Base-by-base conservation (phyloP, 2,113 vertebrate genomes). In the Plecotus auritus region DNA sequence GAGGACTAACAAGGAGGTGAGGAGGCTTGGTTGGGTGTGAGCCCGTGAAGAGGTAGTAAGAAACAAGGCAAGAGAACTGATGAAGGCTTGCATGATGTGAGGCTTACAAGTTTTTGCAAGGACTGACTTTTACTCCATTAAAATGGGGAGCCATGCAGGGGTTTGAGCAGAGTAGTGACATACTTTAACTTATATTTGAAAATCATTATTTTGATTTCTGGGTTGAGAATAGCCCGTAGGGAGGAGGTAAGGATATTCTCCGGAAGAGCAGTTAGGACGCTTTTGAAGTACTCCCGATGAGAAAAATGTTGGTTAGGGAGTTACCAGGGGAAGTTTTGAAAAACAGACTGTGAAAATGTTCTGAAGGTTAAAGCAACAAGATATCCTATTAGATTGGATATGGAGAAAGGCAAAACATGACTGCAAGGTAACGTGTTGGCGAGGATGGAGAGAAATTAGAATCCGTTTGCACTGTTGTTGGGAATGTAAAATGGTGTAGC, bases 181-280 rank as follows among this genome's bases (percentile, higher is more conserved):
- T 30, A 26, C 90, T 90, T 72, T 49, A n/a, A 66, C 11, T 77
- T 95, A 23, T 30, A 72, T 56, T 80, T 95, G 28, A 93, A 96
- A 56, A 70, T 23, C 70, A 86, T 47, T 72, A 40, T 32, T 88
- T 42, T 61, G 17, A 47, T 73, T 88, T 69, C 59, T 87, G 13
- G 78, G 72, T 66, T 84, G 45, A 84, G 37, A 64, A 84, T 73
- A 78, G 47, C 66, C 54, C 78, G 1, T 26, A 80, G 20, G 28
- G 26, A 86, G n/a, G 74, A 80, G 28, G 49, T 49, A 82, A 51
- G 47, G 67, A 32, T 18, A 85, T 69, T 83, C 16, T 40, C 16
- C 26, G 59, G 26, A 45, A 95, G 51, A 54, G 3, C n/a, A 45
- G 28, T 37, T 77, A 51, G 28, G 40, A 61, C 42, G 30, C 12